Conservation (phyloP, 2,888 invertebrate genomes). For the Morpho deidamia region DNA sequence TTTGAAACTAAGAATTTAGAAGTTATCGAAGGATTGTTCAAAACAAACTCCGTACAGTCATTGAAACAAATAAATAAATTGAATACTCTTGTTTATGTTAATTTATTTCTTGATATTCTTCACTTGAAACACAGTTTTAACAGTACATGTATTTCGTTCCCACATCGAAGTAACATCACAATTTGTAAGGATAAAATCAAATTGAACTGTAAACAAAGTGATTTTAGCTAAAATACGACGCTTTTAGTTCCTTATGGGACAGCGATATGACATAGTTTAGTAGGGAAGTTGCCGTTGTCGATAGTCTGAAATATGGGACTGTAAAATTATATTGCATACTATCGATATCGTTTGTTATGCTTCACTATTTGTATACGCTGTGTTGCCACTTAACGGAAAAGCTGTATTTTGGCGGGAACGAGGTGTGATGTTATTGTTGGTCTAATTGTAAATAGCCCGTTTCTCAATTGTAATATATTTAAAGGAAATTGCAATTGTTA, state of each 20-base stretch:
- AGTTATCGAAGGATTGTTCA: no score
- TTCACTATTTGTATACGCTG: constrained; percentile 5
- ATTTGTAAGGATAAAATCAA: not conserved
- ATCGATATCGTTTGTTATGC: constrained; percentile 15
- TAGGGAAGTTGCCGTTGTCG: not conserved
- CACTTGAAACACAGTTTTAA: not conserved
- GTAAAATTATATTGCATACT: constrained; percentile 1
- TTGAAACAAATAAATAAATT: no score
- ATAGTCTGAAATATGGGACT: not conserved
- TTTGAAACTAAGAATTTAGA: no score
- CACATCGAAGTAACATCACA: constrained; percentile 1
- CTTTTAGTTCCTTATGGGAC: constrained; percentile 2
- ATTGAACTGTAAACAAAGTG: constrained; percentile 1
- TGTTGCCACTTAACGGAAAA: constrained; percentile 22
- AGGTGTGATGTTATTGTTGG: constrained; percentile 26
- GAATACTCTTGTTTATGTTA: no score
- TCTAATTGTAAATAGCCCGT: constrained; percentile 28
- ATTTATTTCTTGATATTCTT: not conserved
- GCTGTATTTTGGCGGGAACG: constrained; percentile 16
- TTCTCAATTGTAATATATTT: constrained; percentile 18
- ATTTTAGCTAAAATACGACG: not conserved
- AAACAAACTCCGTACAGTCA: no score
- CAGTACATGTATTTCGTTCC: not conserved
- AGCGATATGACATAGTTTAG: constrained; percentile 7
- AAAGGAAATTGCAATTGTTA: constrained; percentile 13